Percentiles rank a stretch among this genome's conserved stretches.
Conservation (phyloP, 2,113 vertebrate genomes). For the Protobothrops mucrosquamatus region DNA sequence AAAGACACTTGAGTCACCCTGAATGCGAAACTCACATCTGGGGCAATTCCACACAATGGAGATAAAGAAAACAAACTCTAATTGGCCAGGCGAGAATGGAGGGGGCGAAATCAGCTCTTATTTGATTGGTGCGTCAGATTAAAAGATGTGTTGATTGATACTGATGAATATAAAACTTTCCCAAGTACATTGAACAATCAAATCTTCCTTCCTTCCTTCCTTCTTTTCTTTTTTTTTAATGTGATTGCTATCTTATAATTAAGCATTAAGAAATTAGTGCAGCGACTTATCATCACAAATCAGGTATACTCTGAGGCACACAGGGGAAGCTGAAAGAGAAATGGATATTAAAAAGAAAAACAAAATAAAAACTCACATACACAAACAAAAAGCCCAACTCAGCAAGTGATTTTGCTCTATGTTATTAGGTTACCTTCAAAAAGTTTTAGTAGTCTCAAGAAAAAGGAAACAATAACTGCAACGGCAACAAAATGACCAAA, state of each 20-base stretch:
- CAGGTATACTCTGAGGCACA: background rate
- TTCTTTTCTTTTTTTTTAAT: background rate
- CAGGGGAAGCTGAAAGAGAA: slow-evolving; percentile 10
- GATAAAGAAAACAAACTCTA: slow-evolving; percentile 11
- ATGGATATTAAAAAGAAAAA: background rate
- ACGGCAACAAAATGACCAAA: background rate
- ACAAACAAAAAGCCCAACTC: background rate
- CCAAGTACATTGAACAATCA: slow-evolving; percentile 28
- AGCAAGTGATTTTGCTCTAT: background rate
- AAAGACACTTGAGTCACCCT: slow-evolving; percentile 7
- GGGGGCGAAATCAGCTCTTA: slow-evolving; percentile 17
- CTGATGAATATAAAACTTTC: slow-evolving; percentile 27
- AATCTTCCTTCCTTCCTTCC: background rate
- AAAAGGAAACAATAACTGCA: background rate
- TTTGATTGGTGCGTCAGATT: slow-evolving; percentile 43
- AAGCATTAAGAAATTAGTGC: slow-evolving; percentile 2
- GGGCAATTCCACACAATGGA: background rate
- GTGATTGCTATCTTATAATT: slow-evolving; percentile 30
- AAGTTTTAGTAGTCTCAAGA: background rate
- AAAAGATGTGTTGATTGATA: background rate
- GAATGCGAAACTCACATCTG: slow-evolving; percentile 1
- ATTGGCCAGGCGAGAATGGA: background rate
- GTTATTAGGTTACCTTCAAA: background rate
- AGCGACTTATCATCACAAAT: slow-evolving; percentile 6
- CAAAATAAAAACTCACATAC: background rate